A percentile compares a stretch with the other conserved stretches of the same genome.
Evolutionary conservation across 2,113 vertebrate species (phyloP).

Genomic region (Laticauda laticaudata): DNA sequence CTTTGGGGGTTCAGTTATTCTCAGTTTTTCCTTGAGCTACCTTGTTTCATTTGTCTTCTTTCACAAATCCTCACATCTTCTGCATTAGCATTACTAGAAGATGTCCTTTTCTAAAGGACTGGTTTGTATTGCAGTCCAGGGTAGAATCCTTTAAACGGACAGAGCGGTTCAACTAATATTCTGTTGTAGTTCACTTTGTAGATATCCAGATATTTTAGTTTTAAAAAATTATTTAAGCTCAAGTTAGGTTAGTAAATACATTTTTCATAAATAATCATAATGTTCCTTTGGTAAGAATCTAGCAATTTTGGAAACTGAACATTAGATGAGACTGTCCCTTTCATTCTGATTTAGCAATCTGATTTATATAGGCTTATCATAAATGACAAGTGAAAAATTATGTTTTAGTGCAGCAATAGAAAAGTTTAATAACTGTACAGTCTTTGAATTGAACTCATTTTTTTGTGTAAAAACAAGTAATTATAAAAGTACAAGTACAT

Average conservation of each 20-base stretch:
- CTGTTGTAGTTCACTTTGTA: background rate
- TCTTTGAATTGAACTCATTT: background rate
- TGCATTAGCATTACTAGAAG: too few species aligned
- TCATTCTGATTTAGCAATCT: background rate
- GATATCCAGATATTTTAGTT: background rate
- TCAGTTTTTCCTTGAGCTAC: background rate
- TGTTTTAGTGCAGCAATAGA: background rate
- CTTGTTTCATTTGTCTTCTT: background rate
- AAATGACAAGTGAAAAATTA: background rate
- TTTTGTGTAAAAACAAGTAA: background rate
- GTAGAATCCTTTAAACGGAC: background rate
- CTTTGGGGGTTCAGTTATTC: background rate
- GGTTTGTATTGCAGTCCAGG: background rate
- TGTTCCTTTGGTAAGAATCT: background rate
- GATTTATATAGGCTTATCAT: background rate
- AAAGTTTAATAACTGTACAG: background rate
- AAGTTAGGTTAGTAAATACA: background rate
- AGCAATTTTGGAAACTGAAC: background rate
- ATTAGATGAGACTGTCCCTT: background rate
- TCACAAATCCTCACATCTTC: background rate
- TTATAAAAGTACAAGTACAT: background rate
- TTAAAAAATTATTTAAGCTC: background rate
- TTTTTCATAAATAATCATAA: background rate
- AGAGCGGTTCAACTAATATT: background rate
- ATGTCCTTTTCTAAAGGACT: background rate